Base-by-base conservation (phyloP, 2,888 invertebrate species). In the Magallana nippona region DNA sequence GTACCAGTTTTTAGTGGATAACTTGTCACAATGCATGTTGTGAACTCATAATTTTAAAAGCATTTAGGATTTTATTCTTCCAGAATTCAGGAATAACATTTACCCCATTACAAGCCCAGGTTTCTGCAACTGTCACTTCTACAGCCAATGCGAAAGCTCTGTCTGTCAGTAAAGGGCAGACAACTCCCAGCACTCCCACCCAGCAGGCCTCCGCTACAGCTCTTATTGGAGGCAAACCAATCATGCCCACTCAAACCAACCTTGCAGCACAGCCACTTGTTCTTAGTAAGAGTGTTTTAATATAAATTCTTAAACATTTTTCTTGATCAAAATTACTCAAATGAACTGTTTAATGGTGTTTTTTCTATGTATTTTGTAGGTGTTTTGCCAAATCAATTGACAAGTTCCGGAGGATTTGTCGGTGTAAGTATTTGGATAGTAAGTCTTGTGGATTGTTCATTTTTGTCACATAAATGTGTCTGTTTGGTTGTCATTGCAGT, bases 161-260 rank as follows among this genome's bases (percentile, higher is more conserved):
- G 77, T 22, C 32, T n/a, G 79, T 22, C n/a, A 85, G 82, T 80
- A 87, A 89, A 79, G 88, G 88, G n/a, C 88, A 88, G 83, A 86
- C 88, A 58, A 83, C 83, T 77, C 80, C 80, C 27, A 71, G 62
- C 71, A 81, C 78, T n/a, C 86, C 82, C 0, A 86, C 88, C 55
- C 84, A 84, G 55, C 85, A 86, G 62, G 85, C 85, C 8, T 91
- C 90, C 44, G 89, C 91, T 1, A 89, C 91, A 17, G 87, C 92
- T 10, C 88, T 91, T 87, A 90, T 92, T 78, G 92, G 91, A 32
- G 92, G 92, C 13, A 92, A 92, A 86, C 91, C 91, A 5, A 88
- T 93, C 27, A 89, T 92, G 86, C 88, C 91, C 15, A 90, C 90
- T 32, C 91, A 92, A 82, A 87, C 90, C 60, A 82, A 83, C 44